Percentiles rank a stretch among this genome's conserved stretches.
These are phyloP conservation scores for Caenorhabditis remanei DNA, from an alignment of 1,140 invertebrate species.

Conservation along the genomic window DNA sequence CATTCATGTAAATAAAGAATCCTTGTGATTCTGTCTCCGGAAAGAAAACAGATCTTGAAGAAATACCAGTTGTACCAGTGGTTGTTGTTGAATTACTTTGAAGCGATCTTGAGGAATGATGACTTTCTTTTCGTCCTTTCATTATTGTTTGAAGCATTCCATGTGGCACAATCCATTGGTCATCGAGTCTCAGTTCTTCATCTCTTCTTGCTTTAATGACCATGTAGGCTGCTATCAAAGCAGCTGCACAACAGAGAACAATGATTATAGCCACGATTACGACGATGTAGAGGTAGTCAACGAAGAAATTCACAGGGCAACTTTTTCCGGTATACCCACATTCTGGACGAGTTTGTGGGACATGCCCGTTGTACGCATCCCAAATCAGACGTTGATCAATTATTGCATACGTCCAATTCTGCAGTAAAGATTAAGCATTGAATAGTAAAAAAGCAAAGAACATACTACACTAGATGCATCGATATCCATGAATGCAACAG, in stretches of 20 bases:
- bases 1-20: constrained; percentile 70
- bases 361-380: constrained; percentile 48
- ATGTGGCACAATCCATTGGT: constrained; percentile 39
- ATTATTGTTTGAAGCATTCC: constrained; percentile 45
- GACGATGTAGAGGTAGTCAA: constrained; percentile 56
- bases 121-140: constrained; percentile 36
- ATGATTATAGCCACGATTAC: constrained; percentile 44
- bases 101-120: constrained; percentile 54
- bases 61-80: constrained; percentile 52
- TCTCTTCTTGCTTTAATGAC: constrained; percentile 40
- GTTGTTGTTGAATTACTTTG: neutral
- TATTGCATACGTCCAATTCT: constrained; percentile 46
- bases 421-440: neutral
- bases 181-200: constrained; percentile 26
- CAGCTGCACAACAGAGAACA: constrained; percentile 26
- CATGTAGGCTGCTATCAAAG: neutral
- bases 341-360: constrained; percentile 38
- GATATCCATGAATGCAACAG: constrained; percentile 40
- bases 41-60: neutral
- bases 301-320: constrained; percentile 58
- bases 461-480: constrained; percentile 27
- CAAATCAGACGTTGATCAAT: constrained; percentile 5
- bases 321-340: constrained; percentile 57
- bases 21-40: constrained; percentile 71
- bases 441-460: neutral